phyloP scores from a whole-genome alignment of 2,888 invertebrate genomes.

The Orchesella flavescens region DNA sequence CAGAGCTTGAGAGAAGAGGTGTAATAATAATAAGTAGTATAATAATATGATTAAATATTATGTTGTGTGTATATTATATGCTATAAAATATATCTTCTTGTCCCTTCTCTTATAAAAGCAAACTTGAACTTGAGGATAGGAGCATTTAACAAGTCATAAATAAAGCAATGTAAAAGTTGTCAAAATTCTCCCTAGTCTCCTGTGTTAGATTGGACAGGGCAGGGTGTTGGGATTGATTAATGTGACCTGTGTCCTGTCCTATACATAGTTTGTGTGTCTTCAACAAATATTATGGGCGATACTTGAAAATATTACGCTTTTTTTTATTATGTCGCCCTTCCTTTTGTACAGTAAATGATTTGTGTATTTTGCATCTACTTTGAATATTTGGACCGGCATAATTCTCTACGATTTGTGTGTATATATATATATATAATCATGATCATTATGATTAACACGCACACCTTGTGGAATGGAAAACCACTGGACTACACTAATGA shows the following conservation, averaged over 20 bases:
- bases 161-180: conserved; percentile 48
- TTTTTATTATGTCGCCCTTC: not conserved
- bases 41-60: no score
- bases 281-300: conserved; percentile 45
- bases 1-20: no score
- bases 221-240: conserved; percentile 62
- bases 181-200: conserved; percentile 34
- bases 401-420: no score
- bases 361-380: not conserved
- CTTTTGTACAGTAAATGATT: not conserved
- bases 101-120: not conserved
- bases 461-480: not conserved
- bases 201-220: conserved; percentile 49
- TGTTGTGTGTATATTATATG: not conserved
- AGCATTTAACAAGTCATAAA: conserved; percentile 60
- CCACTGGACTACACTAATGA: conserved; percentile 7
- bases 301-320: conserved; percentile 22
- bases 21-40: no score
- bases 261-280: not conserved
- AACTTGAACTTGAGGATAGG: conserved; percentile 36
- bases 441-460: not conserved
- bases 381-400: no score
- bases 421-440: no score
- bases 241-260: conserved; percentile 29
- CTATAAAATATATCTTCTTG: no score